Base-by-base conservation (phyloP, 1,140 invertebrate genomes). In the Drosophila trapezifrons region DNA sequence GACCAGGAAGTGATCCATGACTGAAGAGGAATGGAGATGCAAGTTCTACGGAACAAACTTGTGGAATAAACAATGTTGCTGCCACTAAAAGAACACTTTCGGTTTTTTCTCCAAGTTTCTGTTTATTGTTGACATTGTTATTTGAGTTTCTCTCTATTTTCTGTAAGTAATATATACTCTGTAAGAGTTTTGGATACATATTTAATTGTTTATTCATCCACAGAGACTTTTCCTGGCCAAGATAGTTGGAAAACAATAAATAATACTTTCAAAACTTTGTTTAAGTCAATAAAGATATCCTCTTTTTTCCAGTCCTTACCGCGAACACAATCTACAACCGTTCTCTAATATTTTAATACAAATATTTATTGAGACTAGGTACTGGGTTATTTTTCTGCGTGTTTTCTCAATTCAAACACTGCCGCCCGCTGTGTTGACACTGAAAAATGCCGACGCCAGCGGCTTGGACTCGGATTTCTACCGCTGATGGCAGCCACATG, bases 371-470 rank as follows among this genome's bases (percentile, higher is more conserved):
- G n/a, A 49, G 17, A 5, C 12, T 4, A 6, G 9, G 1, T 17
- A 12, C 4, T 20, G 1, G 5, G 9, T 4, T 13, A 22, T 55
- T 62, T 40, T 2, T 17, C 18, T 15, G 1, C 6, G 54, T 63
- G 60, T 59, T 42, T 22, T 42, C 45, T 25, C 47, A 62, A 52
- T 65, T 82, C 82, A 87, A 86, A 83, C 66, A 59, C 56, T 64
- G 83, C 72, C 69, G 82, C 84, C 84, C 77, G 80, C 84, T 87
- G 84, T 64, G 84, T 76, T 83, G 83, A 87, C 83, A 89, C 67
- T 87, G 84, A 83, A 38, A 83, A 83, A 87, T 87, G 84, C 80
- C 71, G 64, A 74, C 46, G 75, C 32, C 66, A 59, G 27, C 54
- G 54, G 25, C 43, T 29, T 7, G 40, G 54, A 38, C 58, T 54